Evolutionary conservation across 2,797 vertebrate species (phyloP).

Genomic region (Gila robusta): DNA sequence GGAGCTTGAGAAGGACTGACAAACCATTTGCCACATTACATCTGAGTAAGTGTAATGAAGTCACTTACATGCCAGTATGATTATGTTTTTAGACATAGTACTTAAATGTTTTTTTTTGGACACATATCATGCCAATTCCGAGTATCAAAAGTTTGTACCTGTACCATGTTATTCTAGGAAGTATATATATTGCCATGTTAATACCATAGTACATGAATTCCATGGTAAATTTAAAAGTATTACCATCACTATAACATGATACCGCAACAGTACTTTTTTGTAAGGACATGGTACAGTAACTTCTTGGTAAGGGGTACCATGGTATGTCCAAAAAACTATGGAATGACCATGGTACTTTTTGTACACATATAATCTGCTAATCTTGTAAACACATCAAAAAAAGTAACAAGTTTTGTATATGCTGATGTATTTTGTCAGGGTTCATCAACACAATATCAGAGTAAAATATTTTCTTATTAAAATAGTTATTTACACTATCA

Average conservation of each 20-base stretch:
- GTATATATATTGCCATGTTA: neutral
- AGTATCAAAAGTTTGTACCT: neutral
- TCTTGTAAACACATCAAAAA: neutral
- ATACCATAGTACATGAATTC: neutral
- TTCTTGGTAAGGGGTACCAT: neutral
- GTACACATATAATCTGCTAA: neutral
- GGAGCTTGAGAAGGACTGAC: conserved; percentile 60
- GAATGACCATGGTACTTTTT: neutral
- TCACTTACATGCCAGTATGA: neutral
- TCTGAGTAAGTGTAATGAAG: conserved; percentile 64
- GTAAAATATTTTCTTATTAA: neutral
- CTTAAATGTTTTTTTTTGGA: neutral
- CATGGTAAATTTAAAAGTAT: neutral
- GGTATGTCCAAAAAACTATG: neutral
- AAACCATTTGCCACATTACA: conserved; percentile 53
- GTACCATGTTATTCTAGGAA: neutral
- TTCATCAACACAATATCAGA: neutral
- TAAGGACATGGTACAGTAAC: neutral
- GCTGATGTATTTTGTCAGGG: neutral
- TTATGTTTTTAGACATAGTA: neutral
- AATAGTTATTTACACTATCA: neutral
- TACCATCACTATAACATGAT: neutral
- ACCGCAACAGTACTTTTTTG: neutral
- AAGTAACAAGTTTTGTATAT: neutral
- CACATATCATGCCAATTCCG: neutral